These are phyloP conservation scores for Apolygus lucorum DNA, from an alignment of 1,140 invertebrate species.

Conservation along the genomic window DNA sequence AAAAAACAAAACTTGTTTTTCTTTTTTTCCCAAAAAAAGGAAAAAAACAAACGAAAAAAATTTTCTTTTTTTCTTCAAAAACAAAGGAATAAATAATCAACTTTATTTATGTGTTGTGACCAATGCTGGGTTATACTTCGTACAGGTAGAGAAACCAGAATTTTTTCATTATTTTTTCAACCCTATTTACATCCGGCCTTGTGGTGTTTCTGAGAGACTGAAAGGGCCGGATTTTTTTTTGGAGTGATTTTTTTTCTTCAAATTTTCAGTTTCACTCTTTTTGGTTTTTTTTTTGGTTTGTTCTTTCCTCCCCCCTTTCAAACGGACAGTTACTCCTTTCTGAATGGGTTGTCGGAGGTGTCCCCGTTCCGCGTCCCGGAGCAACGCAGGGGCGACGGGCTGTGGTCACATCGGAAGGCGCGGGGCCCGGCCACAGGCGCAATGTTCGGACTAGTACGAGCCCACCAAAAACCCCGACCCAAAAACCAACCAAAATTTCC, in stretches of 20 bases:
- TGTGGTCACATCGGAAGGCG: not conserved
- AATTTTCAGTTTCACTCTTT: not conserved
- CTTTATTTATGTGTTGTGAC: slow-evolving; percentile 29
- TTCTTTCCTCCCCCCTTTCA: no score
- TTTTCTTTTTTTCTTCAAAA: no score
- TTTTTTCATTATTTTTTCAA: slow-evolving; percentile 24
- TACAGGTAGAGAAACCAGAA: slow-evolving; percentile 27
- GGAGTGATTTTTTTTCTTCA: slow-evolving; percentile 1
- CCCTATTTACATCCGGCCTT: slow-evolving; percentile 5
- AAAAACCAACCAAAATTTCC: no score
- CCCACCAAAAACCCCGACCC: no score
- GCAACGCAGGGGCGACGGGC: not conserved
- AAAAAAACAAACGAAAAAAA: no score
- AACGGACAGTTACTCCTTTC: no score
- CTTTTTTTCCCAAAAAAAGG: not conserved
- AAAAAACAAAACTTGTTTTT: not conserved
- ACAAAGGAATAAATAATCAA: slow-evolving; percentile 9
- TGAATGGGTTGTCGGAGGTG: slow-evolving; percentile 21
- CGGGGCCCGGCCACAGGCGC: slow-evolving; percentile 3
- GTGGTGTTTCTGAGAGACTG: not conserved
- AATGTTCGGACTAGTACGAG: slow-evolving; percentile 19
- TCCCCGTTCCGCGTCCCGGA: not conserved
- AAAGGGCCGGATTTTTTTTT: slow-evolving; percentile 7
- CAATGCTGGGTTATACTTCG: slow-evolving; percentile 30
- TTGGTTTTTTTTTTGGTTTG: slow-evolving; percentile 13